phyloP scores from a whole-genome alignment of 2,113 vertebrate genomes.

The Hemiscyllium ocellatum region DNA sequence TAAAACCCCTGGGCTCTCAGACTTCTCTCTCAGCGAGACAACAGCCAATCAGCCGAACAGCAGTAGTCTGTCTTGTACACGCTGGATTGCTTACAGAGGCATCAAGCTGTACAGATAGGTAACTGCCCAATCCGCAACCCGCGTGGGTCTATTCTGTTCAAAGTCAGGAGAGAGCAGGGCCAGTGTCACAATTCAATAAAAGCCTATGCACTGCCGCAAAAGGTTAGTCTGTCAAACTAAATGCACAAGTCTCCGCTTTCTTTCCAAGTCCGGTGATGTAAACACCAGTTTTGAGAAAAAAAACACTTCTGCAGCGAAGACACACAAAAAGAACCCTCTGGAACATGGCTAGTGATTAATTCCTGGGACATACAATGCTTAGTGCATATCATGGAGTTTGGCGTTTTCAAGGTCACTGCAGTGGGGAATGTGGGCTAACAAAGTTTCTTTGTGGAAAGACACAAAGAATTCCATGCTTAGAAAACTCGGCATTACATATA shows the following conservation, averaged over 20 bases:
- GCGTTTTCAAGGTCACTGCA: not conserved
- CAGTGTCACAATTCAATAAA: not conserved
- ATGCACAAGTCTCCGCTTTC: not conserved
- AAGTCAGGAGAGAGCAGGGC: not conserved
- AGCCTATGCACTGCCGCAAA: not conserved
- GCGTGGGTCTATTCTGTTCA: not conserved
- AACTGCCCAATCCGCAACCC: not conserved
- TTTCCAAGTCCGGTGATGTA: not conserved
- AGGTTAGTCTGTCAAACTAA: slow-evolving; percentile 13
- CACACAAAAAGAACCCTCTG: not conserved
- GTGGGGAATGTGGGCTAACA: not conserved
- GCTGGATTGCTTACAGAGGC: not conserved
- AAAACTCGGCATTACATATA: not conserved
- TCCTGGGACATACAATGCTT: too few relatives aligned
- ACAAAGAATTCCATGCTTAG: not conserved
- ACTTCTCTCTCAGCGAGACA: not conserved
- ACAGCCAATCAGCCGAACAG: not conserved
- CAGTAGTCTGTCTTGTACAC: not conserved
- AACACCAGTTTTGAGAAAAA: not conserved
- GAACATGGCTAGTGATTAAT: not conserved
- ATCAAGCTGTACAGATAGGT: not conserved
- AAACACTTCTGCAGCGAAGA: slow-evolving; percentile 1
- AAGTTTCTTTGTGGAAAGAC: not conserved
- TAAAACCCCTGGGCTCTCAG: not conserved
- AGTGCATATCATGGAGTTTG: not conserved